phyloP scores from a whole-genome alignment of 1,140 invertebrate genomes.

The Colletes latitarsis region DNA sequence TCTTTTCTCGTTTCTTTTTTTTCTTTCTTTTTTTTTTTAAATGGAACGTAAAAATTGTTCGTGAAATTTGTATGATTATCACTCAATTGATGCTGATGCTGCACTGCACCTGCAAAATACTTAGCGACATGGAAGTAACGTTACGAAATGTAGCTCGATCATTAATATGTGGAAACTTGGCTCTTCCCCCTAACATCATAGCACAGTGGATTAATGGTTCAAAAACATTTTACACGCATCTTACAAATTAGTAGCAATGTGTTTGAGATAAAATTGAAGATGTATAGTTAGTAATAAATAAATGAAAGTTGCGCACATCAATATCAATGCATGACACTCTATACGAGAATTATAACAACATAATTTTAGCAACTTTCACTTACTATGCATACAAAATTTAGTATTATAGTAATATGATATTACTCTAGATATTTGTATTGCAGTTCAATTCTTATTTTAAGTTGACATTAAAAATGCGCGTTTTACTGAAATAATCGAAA shows the following conservation, averaged over 20 bases:
- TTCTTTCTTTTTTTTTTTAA: slow-evolving; percentile 61
- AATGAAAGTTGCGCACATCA: slow-evolving; percentile 73
- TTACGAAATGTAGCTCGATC: slow-evolving; percentile 67
- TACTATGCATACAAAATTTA: slow-evolving; percentile 75
- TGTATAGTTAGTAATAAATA: slow-evolving; percentile 69
- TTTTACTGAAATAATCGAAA: neutral
- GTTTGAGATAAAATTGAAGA: slow-evolving; percentile 67
- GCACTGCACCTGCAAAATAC: slow-evolving; percentile 80
- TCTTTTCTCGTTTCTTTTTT: slow-evolving; percentile 53
- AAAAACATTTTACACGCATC: slow-evolving; percentile 71
- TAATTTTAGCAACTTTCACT: slow-evolving; percentile 74
- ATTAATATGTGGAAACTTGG: slow-evolving; percentile 62
- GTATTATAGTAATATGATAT: slow-evolving; percentile 74
- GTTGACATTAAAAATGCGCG: slow-evolving; percentile 19
- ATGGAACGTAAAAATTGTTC: slow-evolving; percentile 70
- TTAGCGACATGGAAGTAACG: slow-evolving; percentile 74
- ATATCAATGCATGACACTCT: slow-evolving; percentile 23
- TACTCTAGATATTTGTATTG: slow-evolving; percentile 75
- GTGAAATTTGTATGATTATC: slow-evolving; percentile 71
- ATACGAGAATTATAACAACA: slow-evolving; percentile 23
- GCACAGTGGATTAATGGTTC: slow-evolving; percentile 67
- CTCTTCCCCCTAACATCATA: slow-evolving; percentile 62
- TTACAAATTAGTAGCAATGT: slow-evolving; percentile 73
- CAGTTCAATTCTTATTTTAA: slow-evolving; percentile 70
- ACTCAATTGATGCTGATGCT: slow-evolving; percentile 77